Base-by-base conservation (phyloP, 53 echinoderm and acorn worm genomes). In the Arbacia lixula region DNA sequence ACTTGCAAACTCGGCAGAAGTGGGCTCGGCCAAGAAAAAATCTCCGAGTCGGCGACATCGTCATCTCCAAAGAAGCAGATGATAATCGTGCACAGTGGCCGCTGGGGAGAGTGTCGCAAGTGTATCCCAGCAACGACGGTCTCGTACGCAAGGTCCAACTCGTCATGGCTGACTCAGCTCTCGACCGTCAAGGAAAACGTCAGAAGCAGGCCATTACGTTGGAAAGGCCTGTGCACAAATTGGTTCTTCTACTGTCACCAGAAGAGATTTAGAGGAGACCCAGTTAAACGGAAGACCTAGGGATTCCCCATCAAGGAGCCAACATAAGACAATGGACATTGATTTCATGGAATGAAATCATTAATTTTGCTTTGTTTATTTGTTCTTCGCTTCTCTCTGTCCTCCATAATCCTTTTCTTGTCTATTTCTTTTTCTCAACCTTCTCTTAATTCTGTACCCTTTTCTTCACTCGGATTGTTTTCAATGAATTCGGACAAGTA, bases 1-100 rank as follows among this genome's bases (percentile, higher is more conserved):
- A 76, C 24, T 46, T 85, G 30, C 85, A 85, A 28, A 26, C 53
- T 4, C 71, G 85, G 25, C 53, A 84, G 71, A 84, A 84, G 37
- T 84, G 84, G 84, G 31, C 38, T 42, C 64, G 21, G 20, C 42
- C 57, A 3, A 42, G 3, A 6, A 30, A 21, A 49, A 89, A 85
- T 28, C 41, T 89, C 24, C 25, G 64, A 3, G 22, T 64, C 27
- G 31, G 28, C 64, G 20, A 64, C 64, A 22, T 30, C 27, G 89
- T 89, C 22, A 10, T 64, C 28, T 25, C 10, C 11, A 27, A 30
- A 64, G 64, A 27, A 17, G 27, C 0, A 64, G 28, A 10, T 0
- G 3, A 64, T 64, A 27, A 64, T 28, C 86, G 86, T 27, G 37
- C 33, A 12, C 68, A 84, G 52, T 84, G 84, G 84, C 68, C 64